Evolutionary conservation across 2,888 invertebrate genomes (phyloP), one percentile per base, ranked within the genome.

Genomic region (Sericinus montela): DNA sequence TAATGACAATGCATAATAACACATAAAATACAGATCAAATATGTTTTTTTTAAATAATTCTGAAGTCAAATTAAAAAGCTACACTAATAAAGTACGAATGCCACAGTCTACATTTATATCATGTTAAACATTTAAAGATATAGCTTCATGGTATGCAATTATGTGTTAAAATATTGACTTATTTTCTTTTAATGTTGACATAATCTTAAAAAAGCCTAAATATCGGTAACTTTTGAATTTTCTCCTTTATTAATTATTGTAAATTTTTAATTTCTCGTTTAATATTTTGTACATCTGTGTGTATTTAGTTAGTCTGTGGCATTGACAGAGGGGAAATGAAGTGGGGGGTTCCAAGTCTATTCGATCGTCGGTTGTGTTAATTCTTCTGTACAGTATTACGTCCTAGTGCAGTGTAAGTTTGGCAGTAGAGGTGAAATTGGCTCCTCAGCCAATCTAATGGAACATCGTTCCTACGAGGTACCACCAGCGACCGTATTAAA

Each of bases 371-470:
- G 62, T 59, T 53, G 53, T 61, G 53, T 59, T 50, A 59, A 58
- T 54, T 59, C 55, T 54, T 56, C 45, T 32, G 32, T 32, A 38
- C 41, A 40, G 41, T 46, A 39, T 38, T 48, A 35, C n/a, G 30
- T 47, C 35, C 37, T 41, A 59, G 58, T 63, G 63, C 78, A 85
- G 80, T 83, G 60, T 63, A 60, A 69, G 70, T 75, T 78, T 65
- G 75, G 77, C 80, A 76, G 80, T 80, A 72, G 79, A 79, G 67
- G 77, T 71, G 79, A 70, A 72, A 68, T 72, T 77, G 81, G 83
- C 83, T 81, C 64, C 60, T 72, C 72, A 69, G 85, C 80, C 81
- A 81, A 85, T 85, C 87, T 86, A 86, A 89, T 89, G 89, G 89
- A 88, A 89, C 72, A 85, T 72, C 85, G 80, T 70, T 88, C 69